Conservation (phyloP, 2,113 vertebrate genomes). For the Fregata magnificens region DNA sequence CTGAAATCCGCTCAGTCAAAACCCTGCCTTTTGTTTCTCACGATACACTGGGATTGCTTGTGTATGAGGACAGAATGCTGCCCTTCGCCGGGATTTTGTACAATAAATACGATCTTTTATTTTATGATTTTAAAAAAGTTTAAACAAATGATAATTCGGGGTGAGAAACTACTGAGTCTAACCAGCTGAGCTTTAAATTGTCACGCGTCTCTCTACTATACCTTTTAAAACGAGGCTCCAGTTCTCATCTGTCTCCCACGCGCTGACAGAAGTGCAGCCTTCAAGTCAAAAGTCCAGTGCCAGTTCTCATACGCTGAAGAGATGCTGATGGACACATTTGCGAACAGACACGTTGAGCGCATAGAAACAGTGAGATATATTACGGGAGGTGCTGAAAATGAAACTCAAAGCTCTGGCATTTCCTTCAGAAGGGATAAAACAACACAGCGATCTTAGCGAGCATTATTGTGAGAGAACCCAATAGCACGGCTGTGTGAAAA, state of each 20-base stretch:
- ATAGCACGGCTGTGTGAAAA: background rate
- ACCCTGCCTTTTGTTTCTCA: background rate
- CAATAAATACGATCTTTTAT: background rate
- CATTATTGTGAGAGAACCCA: background rate
- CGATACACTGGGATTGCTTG: background rate
- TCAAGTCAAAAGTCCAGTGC: background rate
- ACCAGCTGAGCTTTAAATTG: background rate
- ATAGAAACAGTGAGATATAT: background rate
- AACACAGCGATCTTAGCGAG: background rate
- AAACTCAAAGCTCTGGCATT: background rate
- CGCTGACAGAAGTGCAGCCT: background rate
- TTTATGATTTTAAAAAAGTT: background rate
- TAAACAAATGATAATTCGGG: background rate
- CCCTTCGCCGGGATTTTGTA: background rate
- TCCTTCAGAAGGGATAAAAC: conserved; percentile 2
- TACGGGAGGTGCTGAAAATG: background rate
- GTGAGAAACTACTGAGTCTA: background rate
- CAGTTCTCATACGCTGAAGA: background rate
- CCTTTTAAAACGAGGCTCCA: background rate
- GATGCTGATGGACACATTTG: background rate
- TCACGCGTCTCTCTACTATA: fast-evolving
- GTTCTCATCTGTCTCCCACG: background rate
- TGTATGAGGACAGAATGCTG: background rate
- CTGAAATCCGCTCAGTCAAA: background rate
- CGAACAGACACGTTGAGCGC: background rate